Base-by-base conservation (phyloP, 2,888 invertebrate species). In the Dyspetes luteomarginatus region DNA sequence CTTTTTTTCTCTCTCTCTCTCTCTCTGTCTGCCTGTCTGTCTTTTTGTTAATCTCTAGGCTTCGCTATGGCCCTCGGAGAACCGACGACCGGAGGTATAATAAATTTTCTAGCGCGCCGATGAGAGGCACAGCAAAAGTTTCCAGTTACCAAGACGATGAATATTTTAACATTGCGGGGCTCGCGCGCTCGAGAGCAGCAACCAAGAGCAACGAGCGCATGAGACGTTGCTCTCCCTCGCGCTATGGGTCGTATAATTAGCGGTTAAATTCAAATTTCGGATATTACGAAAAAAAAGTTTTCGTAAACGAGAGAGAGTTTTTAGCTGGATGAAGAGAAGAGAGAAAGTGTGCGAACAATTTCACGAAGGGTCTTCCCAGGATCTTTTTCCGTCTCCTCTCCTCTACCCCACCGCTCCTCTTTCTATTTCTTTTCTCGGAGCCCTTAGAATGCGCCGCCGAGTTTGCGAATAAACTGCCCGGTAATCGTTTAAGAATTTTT, bases 251-350 rank as follows among this genome's bases (percentile, higher is more conserved):
- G 84, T 84, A 84, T 84, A 84, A 84, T 84, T 83, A 88, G 90
- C 89, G 90, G 90, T 91, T 89, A 89, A 90, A 90, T 91, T 89
- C 88, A 89, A 90, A 91, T 90, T 90, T 88, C 84, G 86, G 86
- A 88, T 89, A 87, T 89, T 88, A 86, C 86, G 87, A 87, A 88
- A 89, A 90, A 88, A 84, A 83, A n/a, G n/a, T n/a, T 84, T 84
- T 80, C 77, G 82, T 82, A 83, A 84, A 82, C 79, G 83, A 82
- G 80, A 83, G n/a, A n/a, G 80, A 82, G 72, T 74, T 78, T 68
- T 73, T 65, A 58, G 62, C 36, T 64, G 75, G 67, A 73, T 52
- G 68, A 76, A 62, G 79, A 69, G 62, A 48, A 48, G 22, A 64
- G 60, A 36, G 56, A 73, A 75, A 78, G 78, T 71, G 22, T 75